phyloP scores from a whole-genome alignment of 92 coral and sea anemone genomes.

The Ricordea florida region DNA sequence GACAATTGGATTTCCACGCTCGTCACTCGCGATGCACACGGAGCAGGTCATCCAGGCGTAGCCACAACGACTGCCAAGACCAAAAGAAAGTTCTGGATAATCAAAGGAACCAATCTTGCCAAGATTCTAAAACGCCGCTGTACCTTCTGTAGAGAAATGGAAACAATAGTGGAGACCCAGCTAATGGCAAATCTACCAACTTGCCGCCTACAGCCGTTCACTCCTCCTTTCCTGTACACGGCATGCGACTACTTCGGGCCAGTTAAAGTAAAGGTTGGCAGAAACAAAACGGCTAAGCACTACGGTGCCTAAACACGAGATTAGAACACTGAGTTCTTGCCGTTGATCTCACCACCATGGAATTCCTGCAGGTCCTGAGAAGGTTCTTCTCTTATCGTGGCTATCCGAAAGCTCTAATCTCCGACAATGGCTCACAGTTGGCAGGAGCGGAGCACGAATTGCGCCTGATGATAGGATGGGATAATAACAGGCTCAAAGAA shows the following conservation, averaged over 20 bases:
- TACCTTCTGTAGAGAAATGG: conserved; percentile 30
- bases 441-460: conserved; percentile 39
- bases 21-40: conserved; percentile 41
- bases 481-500: conserved; percentile 21
- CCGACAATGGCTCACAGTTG: conserved; percentile 48
- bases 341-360: conserved; percentile 56
- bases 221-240: conserved; percentile 54
- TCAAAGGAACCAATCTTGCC: conserved; percentile 49
- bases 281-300: conserved; percentile 53
- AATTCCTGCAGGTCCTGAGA: conserved; percentile 57
- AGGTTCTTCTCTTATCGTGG: conserved; percentile 53
- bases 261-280: conserved; percentile 44
- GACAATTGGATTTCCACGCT: conserved; percentile 44
- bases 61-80: conserved; percentile 57
- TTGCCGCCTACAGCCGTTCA: conserved; percentile 43
- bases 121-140: conserved; percentile 40
- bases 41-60: conserved; percentile 51
- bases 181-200: conserved; percentile 54
- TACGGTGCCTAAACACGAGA: conserved; percentile 63
- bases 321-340: conserved; percentile 56
- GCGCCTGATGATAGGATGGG: conserved; percentile 47
- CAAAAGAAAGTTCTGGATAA: conserved; percentile 45
- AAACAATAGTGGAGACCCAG: conserved; percentile 24
- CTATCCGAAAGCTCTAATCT: conserved; percentile 22
- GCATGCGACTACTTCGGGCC: conserved; percentile 56